Conservation (phyloP, 2,797 vertebrate species). For the Lepus townsendii region DNA sequence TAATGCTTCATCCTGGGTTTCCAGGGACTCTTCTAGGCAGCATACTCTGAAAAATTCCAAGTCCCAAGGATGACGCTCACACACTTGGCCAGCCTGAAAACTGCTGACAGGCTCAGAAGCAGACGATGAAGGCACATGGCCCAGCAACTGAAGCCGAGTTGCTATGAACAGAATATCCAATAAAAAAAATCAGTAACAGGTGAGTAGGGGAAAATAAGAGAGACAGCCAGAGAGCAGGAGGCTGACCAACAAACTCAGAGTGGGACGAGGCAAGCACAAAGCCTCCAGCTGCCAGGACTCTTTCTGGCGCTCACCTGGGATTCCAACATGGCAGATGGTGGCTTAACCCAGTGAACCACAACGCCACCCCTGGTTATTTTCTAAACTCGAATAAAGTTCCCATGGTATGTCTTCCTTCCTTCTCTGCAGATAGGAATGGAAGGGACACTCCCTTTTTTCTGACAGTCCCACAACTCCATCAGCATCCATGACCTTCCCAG, state of each 20-base stretch:
- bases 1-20: not conserved
- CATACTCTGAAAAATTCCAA: slow-evolving; percentile 16
- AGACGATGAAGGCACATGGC: not conserved
- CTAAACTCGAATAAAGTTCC: slow-evolving; percentile 72
- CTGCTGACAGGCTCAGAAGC: not conserved
- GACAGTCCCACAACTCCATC: slow-evolving; percentile 44
- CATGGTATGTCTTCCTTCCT: slow-evolving; percentile 61
- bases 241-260: not conserved
- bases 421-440: slow-evolving; percentile 63
- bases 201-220: not conserved
- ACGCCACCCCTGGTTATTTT: slow-evolving; percentile 74
- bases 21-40: not conserved
- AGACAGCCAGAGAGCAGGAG: not conserved
- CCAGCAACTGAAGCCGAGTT: not conserved
- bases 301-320: too few species aligned
- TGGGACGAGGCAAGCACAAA: not conserved
- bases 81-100: not conserved
- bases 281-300: not conserved
- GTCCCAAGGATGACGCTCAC: not conserved
- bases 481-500: slow-evolving; percentile 62
- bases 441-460: slow-evolving; percentile 57
- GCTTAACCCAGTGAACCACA: too few species aligned
- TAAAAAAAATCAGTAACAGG: slow-evolving; percentile 70
- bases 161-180: slow-evolving; percentile 52
- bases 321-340: too few species aligned